A percentile compares a stretch with the other conserved stretches of the same genome.
phyloP scores from a whole-genome alignment of 2,888 invertebrate genomes.

The Drosophila neotestacea region DNA sequence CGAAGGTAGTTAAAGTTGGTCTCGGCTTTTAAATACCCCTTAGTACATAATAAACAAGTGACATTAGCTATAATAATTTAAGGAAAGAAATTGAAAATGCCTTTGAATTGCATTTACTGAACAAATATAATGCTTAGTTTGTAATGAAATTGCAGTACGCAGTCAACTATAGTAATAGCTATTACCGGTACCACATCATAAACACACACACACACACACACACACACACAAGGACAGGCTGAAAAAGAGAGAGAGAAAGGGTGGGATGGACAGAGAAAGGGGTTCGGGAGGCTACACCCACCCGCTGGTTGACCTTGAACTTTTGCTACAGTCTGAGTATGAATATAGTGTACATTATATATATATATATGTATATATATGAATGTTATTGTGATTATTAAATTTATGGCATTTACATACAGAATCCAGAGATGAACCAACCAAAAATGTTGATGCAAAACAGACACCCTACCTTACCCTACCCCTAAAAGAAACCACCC shows the following conservation, averaged over 20 bases:
- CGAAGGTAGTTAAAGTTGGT: no score
- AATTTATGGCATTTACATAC: constrained; percentile 67
- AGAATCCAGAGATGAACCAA: constrained; percentile 8
- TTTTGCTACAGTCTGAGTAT: constrained; percentile 41
- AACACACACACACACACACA: constrained; percentile 16
- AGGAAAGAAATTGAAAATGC: neutral
- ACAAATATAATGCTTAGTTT: neutral
- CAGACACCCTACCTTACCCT: constrained; percentile 24
- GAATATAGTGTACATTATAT: constrained; percentile 14
- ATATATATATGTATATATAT: neutral
- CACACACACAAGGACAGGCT: neutral
- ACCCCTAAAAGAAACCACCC: neutral
- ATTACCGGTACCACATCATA: constrained; percentile 36
- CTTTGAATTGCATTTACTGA: neutral
- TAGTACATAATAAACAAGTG: neutral
- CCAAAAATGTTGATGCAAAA: constrained; percentile 28
- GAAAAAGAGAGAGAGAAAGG: neutral
- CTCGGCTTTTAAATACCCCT: neutral
- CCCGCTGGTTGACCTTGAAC: constrained; percentile 67
- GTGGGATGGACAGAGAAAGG: neutral
- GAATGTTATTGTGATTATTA: constrained; percentile 63
- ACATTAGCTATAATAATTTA: neutral
- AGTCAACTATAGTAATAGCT: constrained; percentile 9
- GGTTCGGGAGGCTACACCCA: constrained; percentile 9
- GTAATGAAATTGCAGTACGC: constrained; percentile 25